Percentiles rank a stretch among this genome's conserved stretches.
Evolutionary conservation across 2,797 vertebrate species (phyloP).

Genomic region (Tragopan temminckii): DNA sequence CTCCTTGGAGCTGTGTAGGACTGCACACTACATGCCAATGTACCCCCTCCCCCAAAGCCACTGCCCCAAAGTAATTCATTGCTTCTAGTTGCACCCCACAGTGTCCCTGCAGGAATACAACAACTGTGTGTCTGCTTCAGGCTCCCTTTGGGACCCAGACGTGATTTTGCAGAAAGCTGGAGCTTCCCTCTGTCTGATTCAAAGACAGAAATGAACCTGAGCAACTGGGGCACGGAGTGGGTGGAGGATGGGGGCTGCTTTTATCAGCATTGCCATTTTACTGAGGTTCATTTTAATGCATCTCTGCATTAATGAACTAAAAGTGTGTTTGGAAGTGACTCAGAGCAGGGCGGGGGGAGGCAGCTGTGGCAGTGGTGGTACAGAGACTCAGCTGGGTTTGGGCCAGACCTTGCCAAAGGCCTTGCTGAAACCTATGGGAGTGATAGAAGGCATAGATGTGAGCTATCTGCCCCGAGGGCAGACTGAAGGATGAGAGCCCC

Average conservation of each 20-base stretch:
- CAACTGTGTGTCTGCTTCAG: accelerated
- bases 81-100: accelerated
- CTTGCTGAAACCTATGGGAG: background rate
- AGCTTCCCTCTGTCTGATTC: background rate
- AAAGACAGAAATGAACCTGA: background rate
- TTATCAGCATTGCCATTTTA: background rate
- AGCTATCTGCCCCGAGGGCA: background rate
- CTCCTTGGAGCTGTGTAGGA: accelerated
- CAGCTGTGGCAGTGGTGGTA: background rate
- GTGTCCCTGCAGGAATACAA: background rate
- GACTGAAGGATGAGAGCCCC: too few species aligned
- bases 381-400: background rate
- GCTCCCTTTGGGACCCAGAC: accelerated
- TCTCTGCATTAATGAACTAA: background rate
- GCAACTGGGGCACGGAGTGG: background rate
- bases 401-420: background rate
- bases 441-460: accelerated
- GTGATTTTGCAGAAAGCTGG: background rate
- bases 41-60: accelerated
- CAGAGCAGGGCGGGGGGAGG: background rate
- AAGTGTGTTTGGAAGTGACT: background rate
- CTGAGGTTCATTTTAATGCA: background rate
- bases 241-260: background rate
- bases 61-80: accelerated
- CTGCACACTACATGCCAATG: accelerated